Conservation (phyloP, 2,113 vertebrate genomes). For the Macheiramphus alcinus region DNA sequence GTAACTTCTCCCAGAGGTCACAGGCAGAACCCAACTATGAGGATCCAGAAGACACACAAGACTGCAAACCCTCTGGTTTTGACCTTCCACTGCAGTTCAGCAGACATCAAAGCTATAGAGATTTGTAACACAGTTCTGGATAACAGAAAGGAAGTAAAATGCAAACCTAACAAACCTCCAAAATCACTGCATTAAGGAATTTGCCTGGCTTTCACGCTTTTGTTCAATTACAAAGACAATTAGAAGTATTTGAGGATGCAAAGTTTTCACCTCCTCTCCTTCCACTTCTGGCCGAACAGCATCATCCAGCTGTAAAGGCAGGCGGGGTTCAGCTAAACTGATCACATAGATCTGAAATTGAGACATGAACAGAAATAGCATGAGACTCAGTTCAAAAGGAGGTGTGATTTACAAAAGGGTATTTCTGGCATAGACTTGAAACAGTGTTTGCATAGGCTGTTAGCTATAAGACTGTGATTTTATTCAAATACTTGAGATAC, state of each 20-base stretch:
- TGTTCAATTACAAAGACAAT: not conserved
- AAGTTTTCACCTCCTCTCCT: conserved; percentile 89
- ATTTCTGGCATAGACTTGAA: conserved; percentile 60
- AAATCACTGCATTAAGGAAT: not conserved
- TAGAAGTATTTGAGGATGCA: not conserved
- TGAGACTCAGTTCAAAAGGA: not conserved
- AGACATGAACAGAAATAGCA: conserved; percentile 65
- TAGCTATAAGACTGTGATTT: conserved; percentile 15
- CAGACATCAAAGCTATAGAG: not conserved
- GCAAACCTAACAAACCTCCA: not conserved
- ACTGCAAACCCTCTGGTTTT: not conserved
- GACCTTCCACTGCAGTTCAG: not conserved
- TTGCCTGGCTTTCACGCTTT: not conserved
- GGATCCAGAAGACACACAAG: not conserved
- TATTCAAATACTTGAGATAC: not conserved
- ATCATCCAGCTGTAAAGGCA: conserved; percentile 95
- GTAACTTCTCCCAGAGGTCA: not conserved
- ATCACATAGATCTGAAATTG: conserved; percentile 91
- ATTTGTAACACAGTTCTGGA: not conserved
- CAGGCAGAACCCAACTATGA: not conserved
- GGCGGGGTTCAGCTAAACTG: conserved; percentile 90
- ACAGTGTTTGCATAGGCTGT: conserved; percentile 45
- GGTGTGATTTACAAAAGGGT: conserved; percentile 8
- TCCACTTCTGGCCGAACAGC: conserved; percentile 90
- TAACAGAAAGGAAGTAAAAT: not conserved